A percentile compares a stretch with the other conserved stretches of the same genome.
phyloP scores from a whole-genome alignment of 2,888 invertebrate species.

The Cynaeus angustus region DNA sequence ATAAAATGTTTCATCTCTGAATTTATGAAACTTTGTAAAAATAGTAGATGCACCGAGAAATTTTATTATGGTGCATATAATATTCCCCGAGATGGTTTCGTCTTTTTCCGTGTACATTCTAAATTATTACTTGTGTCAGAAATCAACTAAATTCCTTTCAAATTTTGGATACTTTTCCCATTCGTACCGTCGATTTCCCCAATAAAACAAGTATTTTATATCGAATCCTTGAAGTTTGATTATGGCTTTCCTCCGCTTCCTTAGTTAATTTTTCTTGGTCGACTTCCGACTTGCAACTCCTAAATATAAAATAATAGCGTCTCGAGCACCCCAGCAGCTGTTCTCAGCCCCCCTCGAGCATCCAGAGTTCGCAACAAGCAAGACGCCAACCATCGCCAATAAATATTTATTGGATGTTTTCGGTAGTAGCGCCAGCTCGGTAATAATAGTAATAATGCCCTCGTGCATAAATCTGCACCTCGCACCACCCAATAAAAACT shows the following conservation, averaged over 20 bases:
- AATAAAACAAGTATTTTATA: too few species aligned
- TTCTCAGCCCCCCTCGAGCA: not conserved
- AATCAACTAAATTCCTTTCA: too few species aligned
- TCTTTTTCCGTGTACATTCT: too few species aligned
- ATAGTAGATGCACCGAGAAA: too few species aligned
- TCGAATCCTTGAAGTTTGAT: not conserved
- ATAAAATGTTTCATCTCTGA: too few species aligned
- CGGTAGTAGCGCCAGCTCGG: constrained; percentile 11
- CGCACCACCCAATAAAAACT: constrained; percentile 36
- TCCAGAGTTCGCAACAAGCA: not conserved
- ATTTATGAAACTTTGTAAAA: too few species aligned
- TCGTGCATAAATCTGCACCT: constrained; percentile 34
- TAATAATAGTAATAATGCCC: constrained; percentile 18
- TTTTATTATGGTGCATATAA: too few species aligned
- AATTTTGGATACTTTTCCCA: too few species aligned
- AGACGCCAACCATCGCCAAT: constrained; percentile 19
- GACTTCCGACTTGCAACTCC: constrained; percentile 1
- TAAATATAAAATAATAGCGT: constrained; percentile 10
- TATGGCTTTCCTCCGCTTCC: not conserved
- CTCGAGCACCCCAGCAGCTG: constrained; percentile 4
- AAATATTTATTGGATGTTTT: constrained; percentile 38
- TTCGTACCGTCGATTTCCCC: too few species aligned
- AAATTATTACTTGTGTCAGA: too few species aligned
- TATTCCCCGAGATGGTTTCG: too few species aligned
- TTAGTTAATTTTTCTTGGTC: constrained; percentile 1